Evolutionary conservation across 2,113 vertebrate species (phyloP).

Genomic region (Naja naja): DNA sequence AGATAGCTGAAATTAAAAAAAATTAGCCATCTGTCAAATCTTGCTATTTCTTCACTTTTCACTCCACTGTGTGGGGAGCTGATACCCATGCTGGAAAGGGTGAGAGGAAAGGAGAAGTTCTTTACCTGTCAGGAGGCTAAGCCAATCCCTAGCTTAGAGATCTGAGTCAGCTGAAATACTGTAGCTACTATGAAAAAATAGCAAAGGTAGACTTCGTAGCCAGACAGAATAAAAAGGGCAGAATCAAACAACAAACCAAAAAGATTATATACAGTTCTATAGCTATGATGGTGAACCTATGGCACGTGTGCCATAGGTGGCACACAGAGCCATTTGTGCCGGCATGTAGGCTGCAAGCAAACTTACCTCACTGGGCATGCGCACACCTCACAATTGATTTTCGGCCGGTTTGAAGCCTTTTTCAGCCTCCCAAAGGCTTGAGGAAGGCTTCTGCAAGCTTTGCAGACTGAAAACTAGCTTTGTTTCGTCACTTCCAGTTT

Average conservation of each 20-base stretch:
- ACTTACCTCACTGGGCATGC: no score
- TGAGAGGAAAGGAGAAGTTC: neutral
- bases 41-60: neutral
- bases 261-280: neutral
- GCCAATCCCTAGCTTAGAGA: neutral
- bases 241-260: neutral
- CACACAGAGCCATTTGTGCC: no score
- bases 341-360: no score
- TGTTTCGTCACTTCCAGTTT: no score
- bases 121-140: neutral
- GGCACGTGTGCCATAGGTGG: no score
- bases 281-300: no score
- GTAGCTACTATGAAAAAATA: neutral
- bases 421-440: no score
- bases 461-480: no score
- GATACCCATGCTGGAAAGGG: neutral
- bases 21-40: neutral
- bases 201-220: neutral
- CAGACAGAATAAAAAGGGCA: neutral
- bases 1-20: neutral
- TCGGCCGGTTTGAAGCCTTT: no score
- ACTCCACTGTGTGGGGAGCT: neutral
- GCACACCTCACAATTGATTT: no score
- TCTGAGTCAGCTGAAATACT: neutral
- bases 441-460: no score